These are phyloP conservation scores for Plagiodera versicolora DNA, from an alignment of 2,888 invertebrate genomes.

Conservation along the genomic window DNA sequence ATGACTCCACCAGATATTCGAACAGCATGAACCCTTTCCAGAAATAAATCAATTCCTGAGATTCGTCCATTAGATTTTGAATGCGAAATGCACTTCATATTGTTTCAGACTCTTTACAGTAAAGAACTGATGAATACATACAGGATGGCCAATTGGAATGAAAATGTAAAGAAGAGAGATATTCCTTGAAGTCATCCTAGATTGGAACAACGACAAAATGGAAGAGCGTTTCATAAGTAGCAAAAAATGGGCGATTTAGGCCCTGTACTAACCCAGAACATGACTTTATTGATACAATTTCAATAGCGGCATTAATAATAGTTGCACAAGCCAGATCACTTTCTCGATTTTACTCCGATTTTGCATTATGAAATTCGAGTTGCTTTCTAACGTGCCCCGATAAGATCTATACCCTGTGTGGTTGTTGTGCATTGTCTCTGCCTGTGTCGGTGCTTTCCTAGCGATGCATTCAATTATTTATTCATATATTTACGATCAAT, in stretches of 20 bases:
- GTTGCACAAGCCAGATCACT: slow-evolving; percentile 40
- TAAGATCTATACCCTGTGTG: slow-evolving; percentile 28
- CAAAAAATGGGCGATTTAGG: background rate
- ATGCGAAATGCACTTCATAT: too few species aligned
- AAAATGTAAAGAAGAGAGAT: too few species aligned
- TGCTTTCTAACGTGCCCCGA: slow-evolving; percentile 38
- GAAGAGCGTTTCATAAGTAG: too few species aligned
- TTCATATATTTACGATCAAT: slow-evolving; percentile 28
- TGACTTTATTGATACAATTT: slow-evolving; percentile 36
- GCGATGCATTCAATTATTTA: slow-evolving; percentile 31
- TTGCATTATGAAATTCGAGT: slow-evolving; percentile 36
- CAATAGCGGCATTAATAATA: slow-evolving; percentile 38
- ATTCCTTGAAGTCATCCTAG: too few species aligned
- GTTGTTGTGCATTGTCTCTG: slow-evolving; percentile 32
- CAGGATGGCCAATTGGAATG: too few species aligned
- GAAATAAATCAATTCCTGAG: too few species aligned
- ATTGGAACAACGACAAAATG: background rate
- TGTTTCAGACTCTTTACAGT: too few species aligned
- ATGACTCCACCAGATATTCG: too few species aligned
- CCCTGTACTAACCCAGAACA: slow-evolving; percentile 20
- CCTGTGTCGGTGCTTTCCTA: slow-evolving; percentile 27
- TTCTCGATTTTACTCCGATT: slow-evolving; percentile 37
- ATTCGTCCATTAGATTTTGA: too few species aligned
- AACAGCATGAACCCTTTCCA: too few species aligned
- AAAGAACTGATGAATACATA: too few species aligned